Evolutionary conservation across 1,140 invertebrate genomes (phyloP).

Genomic region (Pomacea maculata): DNA sequence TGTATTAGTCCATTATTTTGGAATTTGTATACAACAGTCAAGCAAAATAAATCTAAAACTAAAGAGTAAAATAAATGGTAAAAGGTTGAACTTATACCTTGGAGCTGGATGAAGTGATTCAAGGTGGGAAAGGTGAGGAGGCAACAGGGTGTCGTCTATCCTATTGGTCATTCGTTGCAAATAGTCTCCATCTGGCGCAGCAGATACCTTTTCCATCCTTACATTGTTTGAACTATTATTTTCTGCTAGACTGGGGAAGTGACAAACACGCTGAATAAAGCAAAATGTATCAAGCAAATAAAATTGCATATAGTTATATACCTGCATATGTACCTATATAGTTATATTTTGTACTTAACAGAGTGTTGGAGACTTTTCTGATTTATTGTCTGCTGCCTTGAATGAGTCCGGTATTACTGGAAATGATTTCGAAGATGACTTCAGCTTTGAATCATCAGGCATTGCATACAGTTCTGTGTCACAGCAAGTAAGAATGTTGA

Average conservation of each 20-base stretch:
- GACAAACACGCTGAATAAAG: background rate
- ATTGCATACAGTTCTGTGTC: slow-evolving; percentile 1
- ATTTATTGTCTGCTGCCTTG: slow-evolving; percentile 55
- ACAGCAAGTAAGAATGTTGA: background rate
- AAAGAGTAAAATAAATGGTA: background rate
- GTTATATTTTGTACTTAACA: slow-evolving; percentile 25
- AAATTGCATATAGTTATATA: background rate
- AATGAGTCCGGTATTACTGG: slow-evolving; percentile 57
- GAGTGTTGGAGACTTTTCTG: slow-evolving; percentile 36
- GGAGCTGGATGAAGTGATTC: no score
- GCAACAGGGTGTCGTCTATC: no score
- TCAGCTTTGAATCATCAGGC: slow-evolving; percentile 15
- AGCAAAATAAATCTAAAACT: background rate
- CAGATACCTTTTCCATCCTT: background rate
- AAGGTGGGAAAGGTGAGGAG: no score
- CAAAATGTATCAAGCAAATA: background rate
- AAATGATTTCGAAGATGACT: slow-evolving; percentile 46
- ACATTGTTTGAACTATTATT: background rate
- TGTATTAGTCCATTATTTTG: background rate
- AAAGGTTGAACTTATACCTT: background rate
- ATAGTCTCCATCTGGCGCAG: background rate
- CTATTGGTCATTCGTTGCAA: background rate
- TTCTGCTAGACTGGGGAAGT: background rate
- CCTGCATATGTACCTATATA: background rate
- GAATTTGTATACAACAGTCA: background rate